Base-by-base conservation (phyloP, 2,888 invertebrate species). In the Phymatocera aterrima region DNA sequence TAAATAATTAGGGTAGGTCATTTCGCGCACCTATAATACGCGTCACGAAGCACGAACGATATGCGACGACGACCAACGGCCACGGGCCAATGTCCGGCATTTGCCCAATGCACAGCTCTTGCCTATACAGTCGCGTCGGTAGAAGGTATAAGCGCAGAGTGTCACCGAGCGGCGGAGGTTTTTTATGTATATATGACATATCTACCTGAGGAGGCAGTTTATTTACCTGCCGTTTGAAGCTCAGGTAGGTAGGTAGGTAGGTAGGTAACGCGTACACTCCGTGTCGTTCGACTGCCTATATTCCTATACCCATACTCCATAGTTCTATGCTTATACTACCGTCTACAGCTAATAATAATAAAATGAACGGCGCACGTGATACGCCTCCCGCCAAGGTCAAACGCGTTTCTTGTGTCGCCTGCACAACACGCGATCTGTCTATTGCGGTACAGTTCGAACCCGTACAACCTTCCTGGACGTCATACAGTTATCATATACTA, bases 1-100 rank as follows among this genome's bases (percentile, higher is more conserved):
- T 40, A 37, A 21, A 64, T 64, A 64, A 64, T 64, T 64, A 24
- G 34, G 64, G 34, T 34, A 64, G 64, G 64, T 64, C 64, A 37
- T 64, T 64, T 34, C 34, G 18, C 28, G 21, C 24, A 21, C 24
- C 51, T n/a, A n/a, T n/a, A n/a, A n/a, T n/a, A n/a, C n/a, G n/a
- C n/a, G n/a, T n/a, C n/a, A n/a, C n/a, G n/a, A n/a, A n/a, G n/a
- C n/a, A n/a, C n/a, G n/a, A n/a, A n/a, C n/a, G n/a, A n/a, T n/a
- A n/a, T n/a, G n/a, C n/a, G n/a, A n/a, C n/a, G n/a, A n/a, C n/a
- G n/a, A n/a, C n/a, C n/a, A n/a, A n/a, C n/a, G n/a, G 51, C 24
- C 21, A 51, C 51, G 51, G 51, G 51, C 51, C 51, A 51, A 51
- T 51, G 51, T 51, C 51, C 51, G 51, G 24, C 21, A 10, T 51